Percentiles rank a stretch among this genome's conserved stretches.
These are phyloP conservation scores for Hylyphantes graminicola DNA, from an alignment of 1,140 invertebrate species.

Conservation along the genomic window DNA sequence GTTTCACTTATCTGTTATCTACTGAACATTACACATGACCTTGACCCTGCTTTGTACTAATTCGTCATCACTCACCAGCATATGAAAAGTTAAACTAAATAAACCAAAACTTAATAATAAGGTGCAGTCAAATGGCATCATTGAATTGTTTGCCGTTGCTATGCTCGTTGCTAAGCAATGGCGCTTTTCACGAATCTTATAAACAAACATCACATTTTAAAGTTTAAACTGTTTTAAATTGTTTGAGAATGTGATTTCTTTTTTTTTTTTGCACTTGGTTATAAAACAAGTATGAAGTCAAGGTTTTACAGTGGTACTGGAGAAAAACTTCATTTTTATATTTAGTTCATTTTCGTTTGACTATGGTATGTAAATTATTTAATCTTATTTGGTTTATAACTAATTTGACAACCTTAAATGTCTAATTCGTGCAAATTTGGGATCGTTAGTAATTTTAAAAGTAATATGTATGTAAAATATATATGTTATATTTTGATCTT, in stretches of 20 bases:
- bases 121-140: background rate
- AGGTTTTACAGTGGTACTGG: background rate
- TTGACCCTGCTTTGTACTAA: too few relatives aligned
- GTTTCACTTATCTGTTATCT: too few relatives aligned
- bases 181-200: background rate
- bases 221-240: background rate
- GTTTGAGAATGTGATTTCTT: background rate
- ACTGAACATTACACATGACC: too few relatives aligned
- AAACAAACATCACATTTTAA: background rate
- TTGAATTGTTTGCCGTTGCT: constrained; percentile 11
- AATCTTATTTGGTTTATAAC: too few relatives aligned
- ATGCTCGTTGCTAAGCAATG: constrained; percentile 23
- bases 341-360: background rate
- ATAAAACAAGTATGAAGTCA: background rate
- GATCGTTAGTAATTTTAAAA: too few relatives aligned
- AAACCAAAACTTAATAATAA: too few relatives aligned
- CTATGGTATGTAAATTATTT: background rate
- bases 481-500: background rate
- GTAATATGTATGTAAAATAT: too few relatives aligned
- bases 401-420: too few relatives aligned
- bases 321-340: background rate
- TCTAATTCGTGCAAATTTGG: too few relatives aligned
- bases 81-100: too few relatives aligned
- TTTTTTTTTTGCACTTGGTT: background rate
- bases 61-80: too few relatives aligned